A percentile compares a stretch with the other conserved stretches of the same genome.
Conservation (phyloP, 2,113 vertebrate species). For the Panthera leo region DNA sequence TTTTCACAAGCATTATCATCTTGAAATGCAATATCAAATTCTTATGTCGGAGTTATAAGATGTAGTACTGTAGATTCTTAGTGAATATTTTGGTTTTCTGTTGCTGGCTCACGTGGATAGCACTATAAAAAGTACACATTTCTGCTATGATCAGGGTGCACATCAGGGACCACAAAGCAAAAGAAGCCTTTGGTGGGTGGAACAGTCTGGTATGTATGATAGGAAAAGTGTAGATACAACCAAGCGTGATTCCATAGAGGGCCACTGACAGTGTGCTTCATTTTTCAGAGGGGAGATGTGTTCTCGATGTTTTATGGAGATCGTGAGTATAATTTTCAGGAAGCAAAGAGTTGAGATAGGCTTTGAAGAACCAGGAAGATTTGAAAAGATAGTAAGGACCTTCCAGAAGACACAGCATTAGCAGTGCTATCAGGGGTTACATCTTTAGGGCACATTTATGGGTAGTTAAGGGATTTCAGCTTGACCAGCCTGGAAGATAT, state of each 20-base stretch:
- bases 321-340: neutral
- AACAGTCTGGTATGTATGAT: neutral
- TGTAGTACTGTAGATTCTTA: neutral
- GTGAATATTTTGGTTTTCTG: conserved; percentile 1
- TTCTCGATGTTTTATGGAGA: neutral
- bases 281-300: neutral
- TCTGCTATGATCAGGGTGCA: neutral
- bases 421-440: neutral
- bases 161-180: neutral
- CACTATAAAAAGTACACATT: neutral
- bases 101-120: neutral
- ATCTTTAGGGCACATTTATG: neutral
- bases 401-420: neutral
- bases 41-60: neutral
- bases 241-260: neutral
- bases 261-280: neutral
- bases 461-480: neutral
- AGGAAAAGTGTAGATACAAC: neutral
- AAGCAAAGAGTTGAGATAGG: neutral
- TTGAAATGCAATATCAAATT: neutral
- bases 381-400: neutral
- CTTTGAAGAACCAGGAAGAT: neutral
- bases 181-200: neutral
- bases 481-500: neutral
- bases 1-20: neutral